Evolutionary conservation across 2,113 vertebrate genomes (phyloP).

Genomic region (Labrus mixtus): DNA sequence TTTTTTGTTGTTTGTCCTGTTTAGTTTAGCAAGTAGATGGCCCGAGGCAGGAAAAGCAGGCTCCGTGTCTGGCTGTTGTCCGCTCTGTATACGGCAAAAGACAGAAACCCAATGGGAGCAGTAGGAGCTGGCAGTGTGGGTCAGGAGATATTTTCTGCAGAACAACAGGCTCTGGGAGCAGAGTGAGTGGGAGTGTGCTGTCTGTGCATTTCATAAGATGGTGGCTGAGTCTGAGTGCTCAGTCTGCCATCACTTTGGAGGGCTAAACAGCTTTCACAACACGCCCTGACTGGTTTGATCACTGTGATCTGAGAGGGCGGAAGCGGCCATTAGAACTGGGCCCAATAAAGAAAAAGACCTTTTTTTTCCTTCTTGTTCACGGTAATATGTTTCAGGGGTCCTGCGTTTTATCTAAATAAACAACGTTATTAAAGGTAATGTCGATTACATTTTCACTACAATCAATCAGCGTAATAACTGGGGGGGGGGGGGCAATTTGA

Average conservation of each 20-base stretch:
- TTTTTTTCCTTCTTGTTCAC: conserved; percentile 12
- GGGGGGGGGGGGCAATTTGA: conserved; percentile 18
- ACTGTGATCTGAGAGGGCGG: conserved; percentile 45
- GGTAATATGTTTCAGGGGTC: background rate
- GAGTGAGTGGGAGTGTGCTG: conserved; percentile 68
- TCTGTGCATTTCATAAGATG: conserved; percentile 70
- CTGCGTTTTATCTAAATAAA: conserved; percentile 29
- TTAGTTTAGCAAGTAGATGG: conserved; percentile 45
- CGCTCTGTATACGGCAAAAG: conserved; percentile 33
- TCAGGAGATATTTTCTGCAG: conserved; percentile 68
- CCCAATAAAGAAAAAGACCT: conserved; percentile 14
- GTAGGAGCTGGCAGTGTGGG: conserved; percentile 47
- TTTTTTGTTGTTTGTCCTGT: conserved; percentile 50
- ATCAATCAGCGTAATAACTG: conserved; percentile 39
- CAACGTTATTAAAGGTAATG: conserved; percentile 28
- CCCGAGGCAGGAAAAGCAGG: conserved; percentile 49
- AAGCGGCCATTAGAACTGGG: conserved; percentile 43
- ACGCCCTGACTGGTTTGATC: conserved; percentile 51
- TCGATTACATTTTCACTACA: conserved; percentile 31
- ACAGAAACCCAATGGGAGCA: conserved; percentile 60
- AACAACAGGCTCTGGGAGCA: conserved; percentile 52
- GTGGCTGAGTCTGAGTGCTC: conserved; percentile 58
- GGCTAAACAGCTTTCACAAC: conserved; percentile 71
- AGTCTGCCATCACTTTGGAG: conserved; percentile 62
- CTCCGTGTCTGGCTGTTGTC: conserved; percentile 60